Evolutionary conservation across 2,888 invertebrate genomes (phyloP), one percentile per base, ranked within the genome.

Genomic region (Plagodis dolabraria): DNA sequence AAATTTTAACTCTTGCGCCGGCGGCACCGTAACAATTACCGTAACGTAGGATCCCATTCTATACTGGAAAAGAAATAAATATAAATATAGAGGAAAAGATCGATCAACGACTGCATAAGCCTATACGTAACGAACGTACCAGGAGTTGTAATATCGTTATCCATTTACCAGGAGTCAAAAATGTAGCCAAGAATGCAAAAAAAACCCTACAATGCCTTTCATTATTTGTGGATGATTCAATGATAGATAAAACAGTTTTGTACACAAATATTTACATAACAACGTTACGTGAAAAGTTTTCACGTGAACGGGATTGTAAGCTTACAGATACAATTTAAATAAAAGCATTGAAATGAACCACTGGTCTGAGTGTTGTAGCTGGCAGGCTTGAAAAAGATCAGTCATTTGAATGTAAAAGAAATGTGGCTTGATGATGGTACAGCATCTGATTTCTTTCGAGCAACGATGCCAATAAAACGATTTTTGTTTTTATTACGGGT

Each of bases 331-430:
- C 10, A 53, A 45, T 50, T 45, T 53, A 60, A 53, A 45, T 60
- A 46, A 60, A 60, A 60, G 56, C 57, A n/a, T n/a, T n/a, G n/a
- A n/a, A n/a, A n/a, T n/a, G n/a, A n/a, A n/a, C n/a, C n/a, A 50
- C 46, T 57, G 11, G 46, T 61, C 46, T 57, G 61, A 42, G 49
- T 50, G 45, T 12, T 47, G 49, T 48, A 55, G 1, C 57, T 63
- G 62, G 58, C 62, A 36, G 62, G 57, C 2, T 36, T 61, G 44
- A 61, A 57, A 61, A 63, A 58, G 52, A 58, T 63, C 12, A 43
- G 52, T 47, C 61, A 61, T 44, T 42, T 44, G 46, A 54, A 59
- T 50, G 49, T 59, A 44, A 48, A 59, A 49, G 54, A 60, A 55
- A 60, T 60, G 60, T 51, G 51, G 60, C 43, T 47, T 43, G 47